These are phyloP conservation scores for Alces alces DNA, from an alignment of 2,113 vertebrate genomes.

Conservation along the genomic window DNA sequence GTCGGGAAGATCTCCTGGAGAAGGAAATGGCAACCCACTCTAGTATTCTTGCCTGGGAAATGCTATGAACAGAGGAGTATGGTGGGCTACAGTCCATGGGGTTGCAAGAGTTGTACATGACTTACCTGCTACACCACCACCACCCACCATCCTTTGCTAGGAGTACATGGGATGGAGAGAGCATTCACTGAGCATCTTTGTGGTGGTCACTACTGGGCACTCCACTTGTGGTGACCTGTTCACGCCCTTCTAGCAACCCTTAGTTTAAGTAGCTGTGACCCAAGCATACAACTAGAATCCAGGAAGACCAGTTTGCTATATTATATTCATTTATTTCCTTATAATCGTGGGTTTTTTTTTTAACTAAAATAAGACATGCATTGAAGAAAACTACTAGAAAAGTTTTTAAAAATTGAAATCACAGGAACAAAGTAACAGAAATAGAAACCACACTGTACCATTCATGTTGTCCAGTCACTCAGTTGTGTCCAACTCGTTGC, in stretches of 20 bases:
- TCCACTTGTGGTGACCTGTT: not conserved
- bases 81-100: not conserved
- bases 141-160: not conserved
- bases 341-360: not conserved
- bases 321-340: not conserved
- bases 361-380: not conserved
- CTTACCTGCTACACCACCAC: not conserved
- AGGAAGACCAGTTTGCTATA: not conserved
- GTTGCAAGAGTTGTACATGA: not conserved
- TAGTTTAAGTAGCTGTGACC: not conserved
- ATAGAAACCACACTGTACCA: not conserved
- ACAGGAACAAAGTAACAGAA: not conserved
- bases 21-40: not conserved
- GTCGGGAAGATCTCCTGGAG: not conserved
- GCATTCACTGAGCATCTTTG: not conserved
- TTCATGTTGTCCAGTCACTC: not conserved
- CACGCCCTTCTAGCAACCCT: not conserved
- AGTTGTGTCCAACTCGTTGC: not conserved
- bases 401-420: not conserved
- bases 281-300: not conserved
- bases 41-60: not conserved
- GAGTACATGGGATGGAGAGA: fast-evolving
- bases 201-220: not conserved
- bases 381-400: not conserved
- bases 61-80: not conserved